Evolutionary conservation across 2,113 vertebrate genomes (phyloP).

Genomic region (Eulemur macaco): DNA sequence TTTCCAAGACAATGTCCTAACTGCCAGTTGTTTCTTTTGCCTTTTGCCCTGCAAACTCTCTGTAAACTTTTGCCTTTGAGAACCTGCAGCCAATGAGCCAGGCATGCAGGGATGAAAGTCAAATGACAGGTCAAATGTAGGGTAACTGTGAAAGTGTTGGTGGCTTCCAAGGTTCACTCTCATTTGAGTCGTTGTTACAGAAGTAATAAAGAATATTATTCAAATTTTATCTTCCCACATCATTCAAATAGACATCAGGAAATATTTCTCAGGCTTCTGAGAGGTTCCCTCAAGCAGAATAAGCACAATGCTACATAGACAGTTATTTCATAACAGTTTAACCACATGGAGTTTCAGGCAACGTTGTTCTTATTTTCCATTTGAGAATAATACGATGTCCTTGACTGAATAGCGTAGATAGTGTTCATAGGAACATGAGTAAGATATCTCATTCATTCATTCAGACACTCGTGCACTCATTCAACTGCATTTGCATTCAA

Average conservation of each 20-base stretch:
- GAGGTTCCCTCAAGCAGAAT: background rate
- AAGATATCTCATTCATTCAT: conserved; percentile 1
- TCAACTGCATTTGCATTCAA: conserved; percentile 26
- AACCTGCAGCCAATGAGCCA: background rate
- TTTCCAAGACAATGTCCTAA: background rate
- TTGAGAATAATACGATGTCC: background rate
- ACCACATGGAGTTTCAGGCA: background rate
- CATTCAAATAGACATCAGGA: background rate
- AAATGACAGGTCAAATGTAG: background rate
- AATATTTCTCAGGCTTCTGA: background rate
- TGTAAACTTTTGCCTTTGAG: background rate
- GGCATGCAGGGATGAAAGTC: background rate
- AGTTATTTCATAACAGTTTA: background rate
- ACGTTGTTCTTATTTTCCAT: background rate
- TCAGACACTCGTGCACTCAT: background rate
- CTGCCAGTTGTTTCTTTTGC: background rate
- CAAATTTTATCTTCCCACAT: background rate
- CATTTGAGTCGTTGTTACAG: background rate
- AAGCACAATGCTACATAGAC: background rate
- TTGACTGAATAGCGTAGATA: background rate
- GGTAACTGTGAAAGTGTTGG: background rate
- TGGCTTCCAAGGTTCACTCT: background rate
- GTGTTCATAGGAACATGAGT: background rate
- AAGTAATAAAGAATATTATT: background rate
- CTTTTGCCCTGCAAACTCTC: background rate